These are phyloP conservation scores for Scaptomyza hsui DNA, from an alignment of 1,140 invertebrate species.

Conservation along the genomic window DNA sequence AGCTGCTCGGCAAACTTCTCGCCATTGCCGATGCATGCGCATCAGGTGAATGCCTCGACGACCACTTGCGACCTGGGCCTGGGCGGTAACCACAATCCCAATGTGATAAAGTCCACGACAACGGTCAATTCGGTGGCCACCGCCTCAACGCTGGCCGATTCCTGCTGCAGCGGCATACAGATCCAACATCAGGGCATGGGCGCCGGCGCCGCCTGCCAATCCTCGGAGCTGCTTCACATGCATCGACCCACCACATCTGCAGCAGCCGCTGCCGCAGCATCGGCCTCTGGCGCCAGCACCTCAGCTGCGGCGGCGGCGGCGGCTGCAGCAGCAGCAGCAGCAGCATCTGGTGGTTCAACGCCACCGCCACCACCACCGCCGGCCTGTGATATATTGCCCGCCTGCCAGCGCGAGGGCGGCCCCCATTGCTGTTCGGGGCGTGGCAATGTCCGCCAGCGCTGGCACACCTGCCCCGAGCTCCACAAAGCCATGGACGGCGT, in stretches of 20 bases:
- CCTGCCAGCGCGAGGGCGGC: conserved; percentile 78
- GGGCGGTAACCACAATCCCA: conserved; percentile 71
- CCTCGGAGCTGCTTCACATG: conserved; percentile 63
- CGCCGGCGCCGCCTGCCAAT: conserved; percentile 71
- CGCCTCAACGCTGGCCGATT: conserved; percentile 78
- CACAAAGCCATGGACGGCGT: conserved; percentile 96
- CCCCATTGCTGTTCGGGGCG: conserved; percentile 73
- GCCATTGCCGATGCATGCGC: conserved; percentile 74
- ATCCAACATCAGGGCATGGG: conserved; percentile 76
- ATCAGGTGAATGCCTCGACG: conserved; percentile 80
- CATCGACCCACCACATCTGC: conserved; percentile 44
- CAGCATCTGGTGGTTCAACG: conserved; percentile 33
- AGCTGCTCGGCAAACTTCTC: conserved; percentile 81
- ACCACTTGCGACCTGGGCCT: conserved; percentile 77
- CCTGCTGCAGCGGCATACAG: conserved; percentile 81
- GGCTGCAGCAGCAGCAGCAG: conserved; percentile 46
- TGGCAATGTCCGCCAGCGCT: conserved; percentile 87
- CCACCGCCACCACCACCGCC: conserved; percentile 58
- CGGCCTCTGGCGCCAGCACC: conserved; percentile 24
- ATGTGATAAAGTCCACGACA: conserved; percentile 83
- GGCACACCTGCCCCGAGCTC: conserved; percentile 95
- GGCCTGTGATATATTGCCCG: conserved; percentile 75
- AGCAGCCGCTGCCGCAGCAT: conserved; percentile 21
- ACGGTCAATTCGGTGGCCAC: conserved; percentile 81
- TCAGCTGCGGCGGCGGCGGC: conserved; percentile 41